phyloP scores from a whole-genome alignment of 2,888 invertebrate genomes.

The Lasioglossum pauxillum region DNA sequence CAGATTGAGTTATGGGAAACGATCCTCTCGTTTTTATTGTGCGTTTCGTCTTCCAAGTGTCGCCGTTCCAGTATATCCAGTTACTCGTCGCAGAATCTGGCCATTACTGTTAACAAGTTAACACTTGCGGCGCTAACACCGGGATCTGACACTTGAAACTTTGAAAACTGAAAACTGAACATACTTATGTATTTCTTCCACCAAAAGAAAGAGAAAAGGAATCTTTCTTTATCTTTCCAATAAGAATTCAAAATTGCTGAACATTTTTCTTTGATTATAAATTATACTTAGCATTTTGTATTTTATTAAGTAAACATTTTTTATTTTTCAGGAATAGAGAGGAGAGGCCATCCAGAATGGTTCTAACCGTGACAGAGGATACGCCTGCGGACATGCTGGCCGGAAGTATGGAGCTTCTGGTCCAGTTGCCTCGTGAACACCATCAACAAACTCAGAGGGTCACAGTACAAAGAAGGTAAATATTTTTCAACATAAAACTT shows the following conservation, averaged over 20 bases:
- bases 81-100: slow-evolving; percentile 24
- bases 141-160: neutral
- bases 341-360: slow-evolving; percentile 82
- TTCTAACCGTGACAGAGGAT: slow-evolving; percentile 87
- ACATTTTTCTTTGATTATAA: no score
- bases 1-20: slow-evolving; percentile 69
- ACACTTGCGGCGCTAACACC: neutral
- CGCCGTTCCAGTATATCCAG: slow-evolving; percentile 35
- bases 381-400: slow-evolving; percentile 89
- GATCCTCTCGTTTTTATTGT: slow-evolving; percentile 47
- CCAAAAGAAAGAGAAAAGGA: no score
- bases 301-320: neutral
- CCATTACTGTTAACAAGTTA: neutral
- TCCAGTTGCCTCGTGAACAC: slow-evolving; percentile 86
- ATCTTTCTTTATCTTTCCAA: no score
- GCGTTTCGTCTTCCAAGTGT: slow-evolving; percentile 35
- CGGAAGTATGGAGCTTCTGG: slow-evolving; percentile 89
- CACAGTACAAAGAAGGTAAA: slow-evolving; percentile 81
- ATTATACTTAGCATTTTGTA: no score
- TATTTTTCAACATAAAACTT: neutral
- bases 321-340: slow-evolving; percentile 77
- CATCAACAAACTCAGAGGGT: slow-evolving; percentile 80
- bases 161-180: neutral
- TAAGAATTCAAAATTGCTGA: neutral
- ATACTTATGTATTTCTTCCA: neutral